Evolutionary conservation across 1,140 invertebrate species (phyloP), one percentile per base, ranked within the genome.

Genomic region (Periplaneta americana): DNA sequence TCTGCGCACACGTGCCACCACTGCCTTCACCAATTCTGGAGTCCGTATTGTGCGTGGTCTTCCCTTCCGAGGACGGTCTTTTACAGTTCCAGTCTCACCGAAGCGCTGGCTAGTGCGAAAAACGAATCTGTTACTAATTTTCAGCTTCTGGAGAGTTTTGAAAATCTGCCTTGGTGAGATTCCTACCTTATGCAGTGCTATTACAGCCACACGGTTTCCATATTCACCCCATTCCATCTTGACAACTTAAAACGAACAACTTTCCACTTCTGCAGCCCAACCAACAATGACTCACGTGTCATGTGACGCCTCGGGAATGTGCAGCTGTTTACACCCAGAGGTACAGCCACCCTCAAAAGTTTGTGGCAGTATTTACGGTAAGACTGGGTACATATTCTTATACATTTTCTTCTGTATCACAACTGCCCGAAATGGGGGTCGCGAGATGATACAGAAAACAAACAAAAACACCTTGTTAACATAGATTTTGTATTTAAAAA

Each of bases 81-180:
- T 34, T 34, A 77, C 34, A 77, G 75, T 77, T 77, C 18, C 75
- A 77, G 75, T 77, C 6, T 77, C 75, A 77, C 6, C 34, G 8
- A 10, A 77, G 9, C 10, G 75, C 75, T 77, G 75, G 10, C 31
- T 77, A 32, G 31, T 77, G 34, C 34, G 31, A 32, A 32, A 77
- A 9, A 9, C 9, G 34, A 32, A 9, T 32, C 34, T 32, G 10
- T 77, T 77, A 34, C 34, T 32, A 13, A 77, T 32, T 77, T 77
- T 31, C 75, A 77, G 75, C 75, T 77, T 77, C 75, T 77, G 75
- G 18, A 77, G 75, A 4, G 22, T 28, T 77, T 77, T 77, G 75
- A 77, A 77, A 77, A 77, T 77, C 75, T 77, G 10, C n/a, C 34
- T 34, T 34, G 34, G 28, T 34, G 6, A 77, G n/a, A 32, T 9